A percentile compares a stretch with the other conserved stretches of the same genome.
phyloP scores from a whole-genome alignment of 30 jellyfish, hydroid and myxozoan species.

The Aurelia aurita complex sp. Pacific region DNA sequence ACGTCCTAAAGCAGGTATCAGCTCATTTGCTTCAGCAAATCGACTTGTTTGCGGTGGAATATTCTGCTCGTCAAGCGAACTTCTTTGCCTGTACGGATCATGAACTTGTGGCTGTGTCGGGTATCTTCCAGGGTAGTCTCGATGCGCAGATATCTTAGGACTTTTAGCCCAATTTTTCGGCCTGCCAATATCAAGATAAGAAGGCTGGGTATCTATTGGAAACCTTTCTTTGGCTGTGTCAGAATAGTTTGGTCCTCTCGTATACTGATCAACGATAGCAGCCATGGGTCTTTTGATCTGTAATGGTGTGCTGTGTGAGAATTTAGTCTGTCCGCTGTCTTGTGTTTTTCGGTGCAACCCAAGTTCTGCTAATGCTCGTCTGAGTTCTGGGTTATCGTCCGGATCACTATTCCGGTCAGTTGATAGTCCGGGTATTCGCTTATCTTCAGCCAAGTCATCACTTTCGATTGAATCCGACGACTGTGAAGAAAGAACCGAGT shows the following conservation, averaged over 20 bases:
- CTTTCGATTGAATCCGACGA: slow-evolving; percentile 46
- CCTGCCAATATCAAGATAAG: background rate
- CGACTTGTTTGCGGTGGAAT: background rate
- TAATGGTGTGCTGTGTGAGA: slow-evolving; percentile 26
- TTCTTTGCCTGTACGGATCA: background rate
- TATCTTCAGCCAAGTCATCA: slow-evolving; percentile 7
- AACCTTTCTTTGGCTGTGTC: background rate
- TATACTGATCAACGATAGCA: slow-evolving; percentile 37
- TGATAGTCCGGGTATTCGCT: background rate
- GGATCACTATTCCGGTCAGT: background rate
- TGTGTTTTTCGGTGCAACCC: background rate
- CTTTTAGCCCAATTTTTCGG: slow-evolving; percentile 34
- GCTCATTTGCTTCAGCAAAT: slow-evolving; percentile 2
- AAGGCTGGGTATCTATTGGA: background rate
- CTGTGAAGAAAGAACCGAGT: background rate
- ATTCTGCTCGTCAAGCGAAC: no score
- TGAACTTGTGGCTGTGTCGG: background rate
- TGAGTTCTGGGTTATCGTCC: slow-evolving; percentile 2
- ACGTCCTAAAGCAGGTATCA: slow-evolving; percentile 50
- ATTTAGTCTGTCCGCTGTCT: background rate
- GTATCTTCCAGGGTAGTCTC: background rate
- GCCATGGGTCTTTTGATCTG: slow-evolving; percentile 16
- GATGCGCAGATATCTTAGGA: background rate
- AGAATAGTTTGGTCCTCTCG: background rate
- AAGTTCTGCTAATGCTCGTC: background rate